Evolutionary conservation across 2,888 invertebrate species (phyloP), one percentile per base, ranked within the genome.

Genomic region (Trileptium ribeirensis): DNA sequence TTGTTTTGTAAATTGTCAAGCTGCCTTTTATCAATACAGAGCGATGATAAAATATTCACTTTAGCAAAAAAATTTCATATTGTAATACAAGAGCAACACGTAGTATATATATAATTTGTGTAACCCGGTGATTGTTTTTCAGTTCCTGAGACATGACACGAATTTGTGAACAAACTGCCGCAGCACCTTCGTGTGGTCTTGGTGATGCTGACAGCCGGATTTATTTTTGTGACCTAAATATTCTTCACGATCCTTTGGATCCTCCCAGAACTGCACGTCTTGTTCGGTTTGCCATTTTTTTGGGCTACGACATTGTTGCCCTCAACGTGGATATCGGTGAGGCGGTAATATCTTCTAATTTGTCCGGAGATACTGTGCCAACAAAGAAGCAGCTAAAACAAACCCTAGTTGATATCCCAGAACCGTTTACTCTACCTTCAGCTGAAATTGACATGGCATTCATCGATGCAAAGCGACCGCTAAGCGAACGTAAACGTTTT

Each of bases 281-380:
- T 1, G 67, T 82, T 15, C 77, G 84, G 78, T 80, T 86, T 37
- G 87, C 87, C 8, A 82, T 87, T 70, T 79, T 84, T 8, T 86
- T 87, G 86, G 87, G 87, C 34, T 88, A 86, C 82, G 87, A 88
- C 79, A 75, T 85, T 0, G 85, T 87, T 2, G 88, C 85, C 0
- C 85, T 87, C 75, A 88, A 87, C 83, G 82, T 86, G 29, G 87
- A 88, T 78, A 84, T 88, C 31, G 87, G 86, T 2, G 85, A 86
- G 75, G 83, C 77, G n/a, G 34, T 34, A 31, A 3, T 34, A 31
- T 70, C 31, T 15, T 70, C 74, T 15, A 34, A 3, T 3, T 8
- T 51, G 51, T 15, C 51, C 24, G 8, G 8, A 51, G 8, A 24
- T 15, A 51, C 51, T 51, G 8, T 15, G 24, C 51, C 24, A 24